Percentiles rank a stretch among this genome's conserved stretches.
Evolutionary conservation across 1,140 invertebrate genomes (phyloP).

Genomic region (Chymomyza costata): DNA sequence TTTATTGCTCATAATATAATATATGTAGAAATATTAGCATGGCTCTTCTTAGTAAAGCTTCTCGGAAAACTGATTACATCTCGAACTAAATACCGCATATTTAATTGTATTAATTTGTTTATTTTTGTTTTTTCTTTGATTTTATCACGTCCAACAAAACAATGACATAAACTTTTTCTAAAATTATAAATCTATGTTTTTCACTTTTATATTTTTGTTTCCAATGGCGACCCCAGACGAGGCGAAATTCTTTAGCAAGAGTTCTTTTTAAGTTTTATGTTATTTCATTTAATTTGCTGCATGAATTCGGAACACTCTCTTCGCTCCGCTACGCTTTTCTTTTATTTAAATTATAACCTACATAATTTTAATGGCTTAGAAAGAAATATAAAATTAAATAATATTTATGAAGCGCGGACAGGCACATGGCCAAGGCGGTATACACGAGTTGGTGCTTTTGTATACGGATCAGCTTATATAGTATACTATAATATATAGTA

Average conservation of each 20-base stretch:
- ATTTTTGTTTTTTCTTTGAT: no score
- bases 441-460: not conserved
- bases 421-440: conserved; percentile 52
- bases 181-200: conserved; percentile 49
- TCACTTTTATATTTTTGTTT: conserved; percentile 14
- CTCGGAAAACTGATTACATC: no score
- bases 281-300: no score
- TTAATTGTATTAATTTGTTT: no score
- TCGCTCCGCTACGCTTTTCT: conserved; percentile 18
- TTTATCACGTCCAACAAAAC: no score
- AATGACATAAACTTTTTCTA: conserved; percentile 61
- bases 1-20: no score
- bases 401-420: conserved; percentile 68
- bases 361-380: conserved; percentile 67
- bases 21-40: no score
- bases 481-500: conserved; percentile 7
- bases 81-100: no score
- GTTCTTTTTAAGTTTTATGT: no score
- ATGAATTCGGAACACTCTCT: not conserved
- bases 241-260: conserved; percentile 60
- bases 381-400: conserved; percentile 69
- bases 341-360: conserved; percentile 71
- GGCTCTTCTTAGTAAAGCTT: no score
- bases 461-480: not conserved
- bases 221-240: conserved; percentile 59